These are phyloP conservation scores for Tribolium castaneum DNA, from an alignment of 1,140 invertebrate genomes.

Conservation along the genomic window DNA sequence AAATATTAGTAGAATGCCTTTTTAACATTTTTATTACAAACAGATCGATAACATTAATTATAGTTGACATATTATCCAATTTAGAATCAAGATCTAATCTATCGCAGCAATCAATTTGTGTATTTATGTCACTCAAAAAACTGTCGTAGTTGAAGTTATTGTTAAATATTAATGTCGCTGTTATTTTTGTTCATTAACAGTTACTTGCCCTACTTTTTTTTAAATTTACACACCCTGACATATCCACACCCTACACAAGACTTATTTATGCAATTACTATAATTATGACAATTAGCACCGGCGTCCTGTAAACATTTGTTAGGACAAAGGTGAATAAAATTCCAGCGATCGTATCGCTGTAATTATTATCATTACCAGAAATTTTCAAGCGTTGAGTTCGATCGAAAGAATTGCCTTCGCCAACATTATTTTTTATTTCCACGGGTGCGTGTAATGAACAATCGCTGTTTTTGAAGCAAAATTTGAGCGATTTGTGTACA, in stretches of 20 bases:
- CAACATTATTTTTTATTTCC: neutral
- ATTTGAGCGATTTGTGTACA: neutral
- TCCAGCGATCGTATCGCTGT: neutral
- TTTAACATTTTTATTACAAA: neutral
- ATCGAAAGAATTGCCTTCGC: neutral
- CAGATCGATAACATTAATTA: neutral
- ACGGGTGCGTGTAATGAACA: neutral
- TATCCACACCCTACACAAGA: neutral
- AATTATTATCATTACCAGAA: neutral
- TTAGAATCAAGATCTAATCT: neutral
- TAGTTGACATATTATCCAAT: neutral
- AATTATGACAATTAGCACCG: neutral
- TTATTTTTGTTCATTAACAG: neutral
- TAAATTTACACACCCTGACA: neutral
- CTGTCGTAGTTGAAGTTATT: neutral
- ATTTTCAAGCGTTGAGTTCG: neutral
- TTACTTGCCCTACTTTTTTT: neutral
- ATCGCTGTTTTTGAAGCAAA: neutral
- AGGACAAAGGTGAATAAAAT: neutral
- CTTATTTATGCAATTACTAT: neutral
- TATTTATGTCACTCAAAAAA: neutral
- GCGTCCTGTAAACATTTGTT: neutral
- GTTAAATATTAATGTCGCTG: neutral
- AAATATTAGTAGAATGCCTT: neutral
- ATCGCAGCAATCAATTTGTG: neutral